Conservation (phyloP, 2,113 vertebrate species). For the Bubalus kerabau region DNA sequence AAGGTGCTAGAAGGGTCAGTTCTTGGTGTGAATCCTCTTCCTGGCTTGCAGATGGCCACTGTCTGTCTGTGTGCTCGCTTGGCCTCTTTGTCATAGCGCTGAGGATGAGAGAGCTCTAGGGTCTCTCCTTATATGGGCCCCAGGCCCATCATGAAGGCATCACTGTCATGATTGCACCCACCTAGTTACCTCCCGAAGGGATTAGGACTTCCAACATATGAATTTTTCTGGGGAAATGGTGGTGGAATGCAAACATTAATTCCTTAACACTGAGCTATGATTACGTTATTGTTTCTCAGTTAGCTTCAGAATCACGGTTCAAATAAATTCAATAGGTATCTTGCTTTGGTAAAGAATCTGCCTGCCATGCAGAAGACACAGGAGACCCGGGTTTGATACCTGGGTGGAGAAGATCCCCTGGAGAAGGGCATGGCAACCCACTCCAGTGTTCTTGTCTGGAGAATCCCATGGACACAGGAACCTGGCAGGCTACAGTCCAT, state of each 20-base stretch:
- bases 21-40: not conserved
- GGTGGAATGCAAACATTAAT: not conserved
- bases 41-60: not conserved
- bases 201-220: not conserved
- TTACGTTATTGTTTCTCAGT: not conserved
- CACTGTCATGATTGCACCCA: not conserved
- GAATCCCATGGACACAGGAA: not conserved
- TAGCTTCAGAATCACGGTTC: not conserved
- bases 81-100: not conserved
- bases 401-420: not conserved
- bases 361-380: not conserved
- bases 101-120: no score
- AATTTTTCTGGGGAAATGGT: not conserved
- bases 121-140: not conserved
- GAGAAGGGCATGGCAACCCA: not conserved
- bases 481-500: not conserved
- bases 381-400: rapidly evolving
- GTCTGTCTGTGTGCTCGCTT: not conserved
- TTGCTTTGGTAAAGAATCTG: not conserved
- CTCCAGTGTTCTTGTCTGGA: not conserved
- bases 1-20: not conserved
- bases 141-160: not conserved
- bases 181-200: not conserved
- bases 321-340: not conserved
- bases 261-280: not conserved